phyloP scores from a whole-genome alignment of 2,888 invertebrate species.

The Rotaria macrura region DNA sequence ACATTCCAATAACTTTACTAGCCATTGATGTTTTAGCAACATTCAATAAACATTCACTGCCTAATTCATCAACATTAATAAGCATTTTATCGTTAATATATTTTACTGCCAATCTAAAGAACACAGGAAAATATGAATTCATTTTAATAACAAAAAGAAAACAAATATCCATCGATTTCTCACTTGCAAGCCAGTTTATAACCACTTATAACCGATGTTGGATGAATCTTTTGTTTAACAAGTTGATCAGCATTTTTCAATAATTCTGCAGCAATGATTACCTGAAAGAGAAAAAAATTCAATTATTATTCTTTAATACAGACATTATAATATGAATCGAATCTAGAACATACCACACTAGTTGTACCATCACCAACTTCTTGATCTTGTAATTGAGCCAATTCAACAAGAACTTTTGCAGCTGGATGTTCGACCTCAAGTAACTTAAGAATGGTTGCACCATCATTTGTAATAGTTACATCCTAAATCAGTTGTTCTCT shows the following conservation, averaged over 20 bases:
- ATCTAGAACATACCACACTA: slow-evolving; percentile 85
- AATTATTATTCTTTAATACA: not conserved
- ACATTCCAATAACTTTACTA: slow-evolving; percentile 88
- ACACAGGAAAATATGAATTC: too few relatives aligned
- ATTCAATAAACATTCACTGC: slow-evolving; percentile 74
- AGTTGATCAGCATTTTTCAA: slow-evolving; percentile 90
- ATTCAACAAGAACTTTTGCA: slow-evolving; percentile 83
- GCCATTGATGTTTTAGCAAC: slow-evolving; percentile 97
- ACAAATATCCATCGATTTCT: slow-evolving; percentile 31
- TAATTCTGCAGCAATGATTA: slow-evolving; percentile 63
- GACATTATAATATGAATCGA: not conserved
- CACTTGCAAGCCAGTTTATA: slow-evolving; percentile 92
- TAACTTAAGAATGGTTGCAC: slow-evolving; percentile 87
- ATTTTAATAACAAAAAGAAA: not conserved
- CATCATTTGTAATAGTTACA: slow-evolving; percentile 97
- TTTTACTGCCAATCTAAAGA: slow-evolving; percentile 74
- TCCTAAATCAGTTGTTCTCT: slow-evolving; percentile 55
- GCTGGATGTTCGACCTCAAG: slow-evolving; percentile 98
- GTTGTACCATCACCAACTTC: slow-evolving; percentile 99
- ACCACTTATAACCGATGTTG: slow-evolving; percentile 94
- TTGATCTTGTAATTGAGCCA: slow-evolving; percentile 94
- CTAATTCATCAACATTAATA: slow-evolving; percentile 76
- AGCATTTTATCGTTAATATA: slow-evolving; percentile 90
- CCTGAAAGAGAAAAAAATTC: slow-evolving; percentile 48
- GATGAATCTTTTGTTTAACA: slow-evolving; percentile 95